Evolutionary conservation across 2,797 vertebrate genomes (phyloP).

Genomic region (Poecile montanus): DNA sequence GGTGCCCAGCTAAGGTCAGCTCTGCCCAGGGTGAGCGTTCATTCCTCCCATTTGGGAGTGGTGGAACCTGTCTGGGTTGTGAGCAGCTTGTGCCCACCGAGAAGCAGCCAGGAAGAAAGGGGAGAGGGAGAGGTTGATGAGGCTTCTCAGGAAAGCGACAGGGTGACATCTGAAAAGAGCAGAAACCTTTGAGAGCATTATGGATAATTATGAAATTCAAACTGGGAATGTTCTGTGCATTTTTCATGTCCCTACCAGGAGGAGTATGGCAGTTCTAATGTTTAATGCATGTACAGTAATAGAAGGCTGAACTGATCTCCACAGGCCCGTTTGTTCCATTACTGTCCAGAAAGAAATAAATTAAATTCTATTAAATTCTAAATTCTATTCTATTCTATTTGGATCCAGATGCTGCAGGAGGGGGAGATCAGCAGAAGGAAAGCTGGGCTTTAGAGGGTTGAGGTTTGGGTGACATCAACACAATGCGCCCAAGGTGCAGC

Average conservation of each 20-base stretch:
- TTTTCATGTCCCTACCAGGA: slow-evolving; percentile 70
- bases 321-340: slow-evolving; percentile 9
- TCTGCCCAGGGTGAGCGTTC: neutral
- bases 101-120: neutral
- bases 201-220: slow-evolving; percentile 61
- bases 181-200: slow-evolving; percentile 33
- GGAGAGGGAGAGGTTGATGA: neutral
- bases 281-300: slow-evolving; percentile 71
- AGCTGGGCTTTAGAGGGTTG: neutral
- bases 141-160: neutral
- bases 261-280: slow-evolving; percentile 57
- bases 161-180: slow-evolving; percentile 40
- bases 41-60: neutral
- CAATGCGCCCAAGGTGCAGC: rapidly evolving
- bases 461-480: neutral
- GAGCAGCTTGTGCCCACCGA: neutral
- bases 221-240: slow-evolving; percentile 68
- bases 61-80: neutral
- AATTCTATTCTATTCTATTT: slow-evolving; percentile 38
- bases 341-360: slow-evolving; percentile 60
- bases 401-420: neutral
- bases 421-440: neutral
- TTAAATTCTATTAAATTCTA: slow-evolving; percentile 54
- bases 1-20: neutral
- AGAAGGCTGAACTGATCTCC: slow-evolving; percentile 56